Base-by-base conservation (phyloP, 2,888 invertebrate genomes). In the Tenthredo distinguenda region DNA sequence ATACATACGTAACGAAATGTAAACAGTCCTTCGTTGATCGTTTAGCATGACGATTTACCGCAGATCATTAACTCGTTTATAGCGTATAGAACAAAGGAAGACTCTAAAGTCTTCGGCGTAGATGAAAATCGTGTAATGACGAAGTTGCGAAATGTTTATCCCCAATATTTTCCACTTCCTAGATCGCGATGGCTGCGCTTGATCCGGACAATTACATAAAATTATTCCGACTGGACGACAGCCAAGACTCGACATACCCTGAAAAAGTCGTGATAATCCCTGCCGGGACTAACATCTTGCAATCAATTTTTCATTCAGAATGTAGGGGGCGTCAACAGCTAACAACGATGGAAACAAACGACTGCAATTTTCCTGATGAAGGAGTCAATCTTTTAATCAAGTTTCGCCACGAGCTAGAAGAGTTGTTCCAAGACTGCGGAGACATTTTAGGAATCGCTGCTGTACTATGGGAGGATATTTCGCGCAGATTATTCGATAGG, bases 161-260 rank as follows among this genome's bases (percentile, higher is more conserved):
- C 31, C 31, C 1, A 15, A 62, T 26, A 21, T 62, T 68, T 68
- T 34, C 15, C 34, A 12, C 5, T 31, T 18, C 18, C 10, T 68
- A 71, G 83, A 68, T 83, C 71, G 18, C 65, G 31, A 83, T 83
- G 83, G 83, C 83, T 31, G 26, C 34, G 40, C 7, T 81, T 21
- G 50, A 83, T 21, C 83, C 83, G 26, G 71, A 83, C 18, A 83
- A 83, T 47, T 83, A 15, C 21, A 68, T 83, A 43, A 83, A 83
- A 83, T n/a, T 83, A n/a, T 83, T 83, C 83, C 43, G 62, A 83
- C 65, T 83, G 40, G 83, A 83, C 31, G 83, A 83, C 21, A 40
- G 47, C 18, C 37, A 26, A 62, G 81, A 81, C 34, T 55, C 77
- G 10, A 77, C 26, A 77, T 43, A 77, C 34, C 31, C 37, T 7